phyloP scores from a whole-genome alignment of 1,140 invertebrate species.

The Penaeus indicus region DNA sequence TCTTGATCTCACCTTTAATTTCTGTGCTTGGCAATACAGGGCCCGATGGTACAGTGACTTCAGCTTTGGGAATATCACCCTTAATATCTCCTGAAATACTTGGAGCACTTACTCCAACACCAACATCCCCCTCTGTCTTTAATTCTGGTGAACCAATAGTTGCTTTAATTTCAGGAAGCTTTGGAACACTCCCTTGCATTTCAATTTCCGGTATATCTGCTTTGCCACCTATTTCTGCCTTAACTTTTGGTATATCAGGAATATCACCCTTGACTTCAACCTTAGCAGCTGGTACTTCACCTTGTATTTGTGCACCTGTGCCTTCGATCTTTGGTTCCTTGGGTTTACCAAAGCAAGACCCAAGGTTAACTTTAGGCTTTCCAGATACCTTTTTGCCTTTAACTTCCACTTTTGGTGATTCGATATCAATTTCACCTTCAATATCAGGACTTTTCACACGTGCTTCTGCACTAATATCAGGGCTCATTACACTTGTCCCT shows the following conservation, averaged over 20 bases:
- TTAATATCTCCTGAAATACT: neutral
- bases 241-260: constrained; percentile 9
- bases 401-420: neutral
- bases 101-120: neutral
- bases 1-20: neutral
- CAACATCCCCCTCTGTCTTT: neutral
- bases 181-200: constrained; percentile 23
- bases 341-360: constrained; percentile 55
- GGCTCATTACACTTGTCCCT: neutral
- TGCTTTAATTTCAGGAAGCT: constrained; percentile 25
- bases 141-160: neutral
- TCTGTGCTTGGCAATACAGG: neutral
- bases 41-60: too few relatives aligned
- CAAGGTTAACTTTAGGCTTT: constrained; percentile 43
- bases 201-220: constrained; percentile 35
- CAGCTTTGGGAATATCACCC: neutral
- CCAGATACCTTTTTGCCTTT: neutral
- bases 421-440: constrained; percentile 2
- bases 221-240: neutral
- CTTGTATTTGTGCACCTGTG: constrained; percentile 23
- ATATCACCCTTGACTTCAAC: constrained; percentile 7
- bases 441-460: neutral
- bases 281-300: too few relatives aligned
- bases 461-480: neutral
- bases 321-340: constrained; percentile 9